Percentiles rank a stretch among this genome's conserved stretches.
Evolutionary conservation across 2,797 vertebrate species (phyloP).

Genomic region (Pantherophis vulpinus): DNA sequence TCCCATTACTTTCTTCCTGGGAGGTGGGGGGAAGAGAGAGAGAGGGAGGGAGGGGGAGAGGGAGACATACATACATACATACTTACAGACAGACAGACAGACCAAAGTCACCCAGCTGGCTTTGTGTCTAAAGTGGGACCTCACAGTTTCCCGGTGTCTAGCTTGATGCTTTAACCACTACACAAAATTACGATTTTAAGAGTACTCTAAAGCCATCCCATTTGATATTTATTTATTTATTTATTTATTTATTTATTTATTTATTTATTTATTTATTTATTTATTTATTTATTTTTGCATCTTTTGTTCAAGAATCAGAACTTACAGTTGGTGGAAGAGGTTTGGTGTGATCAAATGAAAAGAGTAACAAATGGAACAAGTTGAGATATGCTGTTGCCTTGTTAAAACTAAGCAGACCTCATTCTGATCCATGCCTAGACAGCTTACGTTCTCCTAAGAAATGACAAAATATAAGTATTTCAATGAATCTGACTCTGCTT

Average conservation of each 20-base stretch:
- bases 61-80: too few relatives aligned
- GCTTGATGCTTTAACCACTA: neutral
- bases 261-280: too few relatives aligned
- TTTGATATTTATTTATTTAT: neutral
- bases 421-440: neutral
- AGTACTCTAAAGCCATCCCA: neutral
- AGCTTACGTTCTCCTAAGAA: neutral
- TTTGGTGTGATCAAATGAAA: neutral
- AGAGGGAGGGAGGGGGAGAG: too few relatives aligned
- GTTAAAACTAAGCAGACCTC: neutral
- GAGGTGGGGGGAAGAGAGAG: too few relatives aligned
- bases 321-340: neutral
- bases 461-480: neutral
- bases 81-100: too few relatives aligned
- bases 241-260: too few relatives aligned
- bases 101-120: too few relatives aligned
- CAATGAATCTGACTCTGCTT: neutral
- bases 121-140: neutral
- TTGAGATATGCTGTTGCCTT: neutral
- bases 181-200: neutral
- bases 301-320: neutral
- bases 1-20: neutral
- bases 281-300: neutral
- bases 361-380: neutral
- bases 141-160: neutral